phyloP scores from a whole-genome alignment of 2,888 invertebrate species.

The Malthinus flaveolus region DNA sequence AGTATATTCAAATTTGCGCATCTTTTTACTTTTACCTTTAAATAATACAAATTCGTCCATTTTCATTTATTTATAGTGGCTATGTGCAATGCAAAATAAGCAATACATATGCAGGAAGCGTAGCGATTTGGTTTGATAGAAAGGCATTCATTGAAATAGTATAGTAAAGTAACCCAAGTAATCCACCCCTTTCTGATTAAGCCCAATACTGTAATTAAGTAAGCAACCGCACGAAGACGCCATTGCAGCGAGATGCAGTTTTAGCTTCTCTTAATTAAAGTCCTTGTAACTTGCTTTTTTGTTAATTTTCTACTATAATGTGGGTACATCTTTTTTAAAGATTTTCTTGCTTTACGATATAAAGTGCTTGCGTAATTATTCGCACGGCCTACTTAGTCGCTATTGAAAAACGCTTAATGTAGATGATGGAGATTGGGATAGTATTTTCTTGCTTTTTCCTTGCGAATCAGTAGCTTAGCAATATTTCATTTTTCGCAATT shows the following conservation, averaged over 20 bases:
- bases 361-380: no score
- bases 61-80: constrained; percentile 21
- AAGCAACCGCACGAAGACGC: constrained; percentile 26
- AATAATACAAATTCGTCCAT: constrained; percentile 23
- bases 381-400: no score
- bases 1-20: constrained; percentile 2
- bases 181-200: constrained; percentile 26
- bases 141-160: constrained; percentile 13
- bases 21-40: background rate
- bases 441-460: no score
- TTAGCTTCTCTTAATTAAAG: constrained; percentile 17
- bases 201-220: constrained; percentile 23
- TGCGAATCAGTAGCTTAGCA: no score
- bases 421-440: no score
- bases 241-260: constrained; percentile 17
- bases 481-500: no score
- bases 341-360: no score
- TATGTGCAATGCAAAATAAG: constrained; percentile 23
- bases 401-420: no score
- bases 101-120: constrained; percentile 28
- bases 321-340: no score
- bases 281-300: background rate
- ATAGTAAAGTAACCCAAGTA: constrained; percentile 8
- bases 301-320: no score
- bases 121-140: constrained; percentile 20